Base-by-base conservation (phyloP, 2,113 vertebrate genomes). In the Apodemus speciosus region DNA sequence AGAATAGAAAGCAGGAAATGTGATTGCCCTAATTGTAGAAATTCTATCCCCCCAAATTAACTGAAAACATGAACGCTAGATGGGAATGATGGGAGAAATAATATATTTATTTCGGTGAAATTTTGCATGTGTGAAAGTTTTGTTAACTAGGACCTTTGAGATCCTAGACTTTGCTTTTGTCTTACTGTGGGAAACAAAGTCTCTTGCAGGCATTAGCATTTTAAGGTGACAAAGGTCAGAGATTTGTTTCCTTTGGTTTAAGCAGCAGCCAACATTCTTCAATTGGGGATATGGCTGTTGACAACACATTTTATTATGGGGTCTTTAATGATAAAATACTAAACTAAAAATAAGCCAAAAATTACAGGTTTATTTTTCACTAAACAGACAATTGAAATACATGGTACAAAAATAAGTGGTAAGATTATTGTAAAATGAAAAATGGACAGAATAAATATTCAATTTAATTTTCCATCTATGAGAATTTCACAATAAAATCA, bases 401-500 rank as follows among this genome's bases (percentile, higher is more conserved):
- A 97, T 98, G 97, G 96, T 97, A 97, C 93, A 96, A 97, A 97
- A 97, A 97, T 97, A 97, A 97, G 77, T 95, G 96, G 92, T 97
- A 96, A 97, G 92, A 98, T 95, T 98, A 98, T 97, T 98, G 98
- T 98, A 98, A 98, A 98, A 98, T 96, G 89, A 97, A 96, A 97
- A 96, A 97, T 97, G 94, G 93, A 98, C 95, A 97, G 96, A 97
- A 97, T 97, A 96, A 96, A 97, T 97, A 97, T 93, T 98, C 97
- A 98, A 97, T 97, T 98, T 98, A 98, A 98, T 98, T 97, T 98
- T 98, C 98, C 98, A 98, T 97, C 98, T 97, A 95, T 94, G 97
- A 98, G 97, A 98, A 97, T 98, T 98, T 98, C 98, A 98, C 98
- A 98, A 98, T 98, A 98, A 98, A 98, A 98, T 98, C 96, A 97